Percentiles rank a stretch among this genome's conserved stretches.
These are phyloP conservation scores for Cervus canadensis DNA, from an alignment of 2,113 vertebrate species.

Conservation along the genomic window DNA sequence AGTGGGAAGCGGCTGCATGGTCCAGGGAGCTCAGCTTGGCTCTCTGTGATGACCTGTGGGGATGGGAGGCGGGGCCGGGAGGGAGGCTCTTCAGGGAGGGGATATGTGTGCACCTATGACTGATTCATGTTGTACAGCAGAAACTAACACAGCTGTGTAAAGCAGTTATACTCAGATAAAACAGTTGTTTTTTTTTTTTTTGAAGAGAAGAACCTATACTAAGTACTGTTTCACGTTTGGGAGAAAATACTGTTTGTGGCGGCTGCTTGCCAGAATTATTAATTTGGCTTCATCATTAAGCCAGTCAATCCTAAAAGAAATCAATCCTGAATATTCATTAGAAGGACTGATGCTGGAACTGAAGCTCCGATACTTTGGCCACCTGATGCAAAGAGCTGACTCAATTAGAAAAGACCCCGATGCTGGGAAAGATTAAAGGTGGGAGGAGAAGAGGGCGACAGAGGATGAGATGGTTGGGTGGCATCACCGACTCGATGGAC, in stretches of 20 bases:
- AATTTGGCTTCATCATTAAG: neutral
- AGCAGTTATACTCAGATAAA: neutral
- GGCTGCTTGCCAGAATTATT: neutral
- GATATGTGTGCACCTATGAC: accelerated
- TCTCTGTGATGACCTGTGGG: neutral
- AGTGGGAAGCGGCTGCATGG: neutral
- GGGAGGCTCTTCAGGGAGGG: neutral
- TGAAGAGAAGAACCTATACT: neutral
- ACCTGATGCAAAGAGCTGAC: neutral
- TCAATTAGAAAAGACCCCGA: neutral
- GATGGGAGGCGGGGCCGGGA: neutral
- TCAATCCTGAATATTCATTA: neutral
- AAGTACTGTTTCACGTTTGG: neutral
- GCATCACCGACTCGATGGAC: neutral
- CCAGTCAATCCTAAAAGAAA: neutral
- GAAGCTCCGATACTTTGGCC: neutral
- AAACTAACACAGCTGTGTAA: neutral
- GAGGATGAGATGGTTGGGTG: neutral
- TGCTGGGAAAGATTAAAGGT: neutral
- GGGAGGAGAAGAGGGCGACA: neutral
- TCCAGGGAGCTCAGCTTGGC: neutral
- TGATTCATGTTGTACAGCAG: neutral
- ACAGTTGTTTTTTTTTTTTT: neutral
- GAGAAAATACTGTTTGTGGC: neutral
- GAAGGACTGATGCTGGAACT: neutral